Conservation (phyloP, 1,140 invertebrate genomes). For the Leptinotarsa undecemlineata region DNA sequence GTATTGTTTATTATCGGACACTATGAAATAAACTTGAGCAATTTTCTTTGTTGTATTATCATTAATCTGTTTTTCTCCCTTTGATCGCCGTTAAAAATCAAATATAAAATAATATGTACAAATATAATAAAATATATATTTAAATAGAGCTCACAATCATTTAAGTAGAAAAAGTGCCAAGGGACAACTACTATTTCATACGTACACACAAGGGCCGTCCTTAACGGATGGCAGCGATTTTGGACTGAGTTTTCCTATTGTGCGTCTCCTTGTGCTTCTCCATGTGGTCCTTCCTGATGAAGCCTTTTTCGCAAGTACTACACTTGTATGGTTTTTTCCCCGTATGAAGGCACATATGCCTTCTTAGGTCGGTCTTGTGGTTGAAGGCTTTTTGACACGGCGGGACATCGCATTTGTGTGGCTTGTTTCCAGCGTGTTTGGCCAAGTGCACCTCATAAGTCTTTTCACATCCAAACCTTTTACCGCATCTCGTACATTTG, state of each 20-base stretch:
- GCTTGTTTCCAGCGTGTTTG: conserved; percentile 83
- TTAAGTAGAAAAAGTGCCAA: conserved; percentile 39
- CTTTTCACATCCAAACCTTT: conserved; percentile 72
- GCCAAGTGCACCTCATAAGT: conserved; percentile 70
- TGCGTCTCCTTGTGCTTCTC: conserved; percentile 91
- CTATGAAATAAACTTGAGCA: conserved; percentile 31
- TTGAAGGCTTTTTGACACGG: conserved; percentile 85
- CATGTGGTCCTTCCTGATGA: conserved; percentile 94
- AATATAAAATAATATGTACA: conserved; percentile 40
- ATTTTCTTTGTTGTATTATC: conserved; percentile 23
- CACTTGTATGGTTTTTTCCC: conserved; percentile 82
- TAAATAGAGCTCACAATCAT: conserved; percentile 30
- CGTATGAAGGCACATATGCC: conserved; percentile 86
- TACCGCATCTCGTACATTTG: conserved; percentile 83
- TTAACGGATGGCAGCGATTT: conserved; percentile 35
- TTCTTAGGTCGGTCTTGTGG: conserved; percentile 87
- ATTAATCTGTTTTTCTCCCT: conserved; percentile 28
- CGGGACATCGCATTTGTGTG: conserved; percentile 78
- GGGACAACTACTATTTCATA: conserved; percentile 15
- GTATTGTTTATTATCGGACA: conserved; percentile 43
- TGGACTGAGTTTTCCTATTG: conserved; percentile 48
- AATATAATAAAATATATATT: conserved; percentile 37
- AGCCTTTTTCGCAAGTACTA: conserved; percentile 81
- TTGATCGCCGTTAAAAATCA: conserved; percentile 29
- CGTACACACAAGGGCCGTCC: conserved; percentile 11